Evolutionary conservation across 2,113 vertebrate species (phyloP), one percentile per base, ranked within the genome.

Genomic region (Pristiophorus japonicus): DNA sequence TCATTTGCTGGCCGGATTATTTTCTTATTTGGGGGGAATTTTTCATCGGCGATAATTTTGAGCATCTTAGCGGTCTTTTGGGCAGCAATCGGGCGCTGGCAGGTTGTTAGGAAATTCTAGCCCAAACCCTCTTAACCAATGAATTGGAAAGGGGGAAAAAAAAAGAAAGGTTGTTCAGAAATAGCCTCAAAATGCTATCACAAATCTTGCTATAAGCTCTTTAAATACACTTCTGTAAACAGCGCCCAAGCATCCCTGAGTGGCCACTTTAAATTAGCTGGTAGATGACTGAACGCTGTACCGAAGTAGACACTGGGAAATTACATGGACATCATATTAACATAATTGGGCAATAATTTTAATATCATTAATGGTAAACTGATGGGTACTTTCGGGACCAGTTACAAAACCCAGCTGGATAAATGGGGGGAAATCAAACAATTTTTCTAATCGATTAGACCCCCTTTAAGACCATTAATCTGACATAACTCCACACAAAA

Each of bases 401-500:
- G 85, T 81, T 81, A 38, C 78, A 81, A 81, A 81, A 81, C 78
- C n/a, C 38, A 81, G 45, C 78, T 45, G 38, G 78, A 90, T 90
- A 90, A 90, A 59, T 55, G 7, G 51, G 30, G 59, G 27, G 87
- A 59, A 59, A 90, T 59, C 51, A 34, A 3, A 34, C 87, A 8
- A 88, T 47, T 30, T 55, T 47, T 88, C 24, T 55, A 22, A 51
- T 14, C 30, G 66, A 88, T 88, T 30, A 51, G 45, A 0, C 30
- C 51, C 51, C 5, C 24, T 90, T 59, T 59, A 34, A 18, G 12
- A 11, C 10, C 51, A 88, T 30, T 88, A 59, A 59, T 34, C 85
- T 12, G 47, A 55, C 30, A 59, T 59, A 59, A n/a, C 51, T n/a
- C 30, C 34, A 59, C 12, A 34, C 51, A 59, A 59, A 34, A 6